These are phyloP conservation scores for Oopsacas minuta DNA, from an alignment of 37 sponge, comb jelly and placozoan species.

Conservation along the genomic window DNA sequence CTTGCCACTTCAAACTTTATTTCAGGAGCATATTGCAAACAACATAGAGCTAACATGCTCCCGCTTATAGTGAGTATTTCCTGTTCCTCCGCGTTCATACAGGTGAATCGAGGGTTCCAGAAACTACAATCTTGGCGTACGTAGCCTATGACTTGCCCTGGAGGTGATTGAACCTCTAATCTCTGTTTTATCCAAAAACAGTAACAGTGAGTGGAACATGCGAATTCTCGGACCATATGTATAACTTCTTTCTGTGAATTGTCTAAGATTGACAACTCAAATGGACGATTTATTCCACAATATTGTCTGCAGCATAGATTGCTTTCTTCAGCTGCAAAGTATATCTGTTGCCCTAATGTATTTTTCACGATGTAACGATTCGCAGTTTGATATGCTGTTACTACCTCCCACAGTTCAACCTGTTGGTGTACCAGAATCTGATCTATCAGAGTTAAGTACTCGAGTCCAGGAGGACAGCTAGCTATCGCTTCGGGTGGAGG, in stretches of 20 bases:
- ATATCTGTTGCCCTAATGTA: not conserved
- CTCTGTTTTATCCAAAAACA: slow-evolving; percentile 73
- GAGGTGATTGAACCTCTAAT: slow-evolving; percentile 77
- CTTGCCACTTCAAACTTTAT: slow-evolving; percentile 45
- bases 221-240: slow-evolving; percentile 47
- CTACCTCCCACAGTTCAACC: not conserved
- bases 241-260: slow-evolving; percentile 35
- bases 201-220: slow-evolving; percentile 41
- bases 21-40: slow-evolving; percentile 37
- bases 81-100: slow-evolving; percentile 37
- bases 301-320: not conserved
- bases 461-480: not conserved
- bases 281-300: not conserved
- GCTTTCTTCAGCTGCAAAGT: not conserved
- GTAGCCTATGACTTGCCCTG: slow-evolving; percentile 60
- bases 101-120: slow-evolving; percentile 39
- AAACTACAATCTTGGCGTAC: slow-evolving; percentile 30
- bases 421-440: not conserved
- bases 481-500: not conserved
- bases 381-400: not conserved
- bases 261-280: not conserved
- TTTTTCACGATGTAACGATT: not conserved
- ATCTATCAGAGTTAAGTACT: not conserved
- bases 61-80: slow-evolving; percentile 50
- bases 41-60: not conserved